Base-by-base conservation (phyloP, 2,888 invertebrate species). In the Apeira syringaria region DNA sequence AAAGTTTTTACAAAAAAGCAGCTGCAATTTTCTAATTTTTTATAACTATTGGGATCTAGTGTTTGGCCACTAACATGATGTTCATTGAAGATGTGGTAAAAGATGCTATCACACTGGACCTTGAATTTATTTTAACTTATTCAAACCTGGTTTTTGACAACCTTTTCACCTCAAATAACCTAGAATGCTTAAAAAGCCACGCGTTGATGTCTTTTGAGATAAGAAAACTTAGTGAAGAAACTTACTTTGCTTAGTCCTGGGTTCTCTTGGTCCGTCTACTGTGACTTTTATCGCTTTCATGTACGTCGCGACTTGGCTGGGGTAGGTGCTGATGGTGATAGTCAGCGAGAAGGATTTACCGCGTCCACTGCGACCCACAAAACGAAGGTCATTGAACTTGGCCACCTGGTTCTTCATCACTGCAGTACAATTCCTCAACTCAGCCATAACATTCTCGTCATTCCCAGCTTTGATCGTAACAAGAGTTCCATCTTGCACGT, bases 281-380 rank as follows among this genome's bases (percentile, higher is more conserved):
- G 99, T 99, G 41, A 99, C 99, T 92, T 99, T 99, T 81, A 99
- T 99, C 37, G 99, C 99, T 79, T 99, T 99, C 65, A 91, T 94
- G 81, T 99, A 99, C 2, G 97, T 96, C 33, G 98, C 97, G 15
- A 98, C 94, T 91, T 99, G 98, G 53, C 92, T 91, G 2, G 90
- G 90, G 56, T 92, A 92, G 9, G 94, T 92, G 74, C 94, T 94
- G 70, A 99, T 96, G 59, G 97, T 96, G 78, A 99, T 99, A 58
- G 98, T 98, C 64, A 99, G 84, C 5, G 97, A 96, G 84, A 99
- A 99, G 26, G 97, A 87, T 84, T 99, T 99, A 35, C 99, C 99
- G 77, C 99, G 91, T 1, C 99, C 99, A 56, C 98, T 98, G 45
- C 99, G 92, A 3, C 99, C 99, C 38, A 99, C 98, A 83, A 99